A percentile compares a stretch with the other conserved stretches of the same genome.
These are phyloP conservation scores for Ichneumoninae sp. DNA, from an alignment of 2,888 invertebrate species.

Conservation along the genomic window DNA sequence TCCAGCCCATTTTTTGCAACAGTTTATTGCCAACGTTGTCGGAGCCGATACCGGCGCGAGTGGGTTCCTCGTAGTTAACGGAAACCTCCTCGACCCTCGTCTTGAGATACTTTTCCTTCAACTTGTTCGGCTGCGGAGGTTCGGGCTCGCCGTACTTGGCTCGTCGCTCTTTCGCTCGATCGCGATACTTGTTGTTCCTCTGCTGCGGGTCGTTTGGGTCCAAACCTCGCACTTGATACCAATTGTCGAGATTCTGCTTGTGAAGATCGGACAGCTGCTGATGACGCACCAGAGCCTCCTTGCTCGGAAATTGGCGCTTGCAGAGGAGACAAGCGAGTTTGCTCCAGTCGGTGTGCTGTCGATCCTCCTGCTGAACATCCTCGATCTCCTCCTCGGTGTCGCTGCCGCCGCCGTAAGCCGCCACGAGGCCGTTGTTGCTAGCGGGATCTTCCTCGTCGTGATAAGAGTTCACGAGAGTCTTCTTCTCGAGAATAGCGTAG, in stretches of 20 bases:
- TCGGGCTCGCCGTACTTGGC: slow-evolving; percentile 96
- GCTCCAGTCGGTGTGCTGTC: slow-evolving; percentile 90
- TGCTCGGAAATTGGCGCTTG: slow-evolving; percentile 96
- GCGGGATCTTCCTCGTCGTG: slow-evolving; percentile 81
- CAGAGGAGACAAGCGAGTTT: slow-evolving; percentile 97
- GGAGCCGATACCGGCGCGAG: slow-evolving; percentile 90
- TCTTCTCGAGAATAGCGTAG: slow-evolving; percentile 95
- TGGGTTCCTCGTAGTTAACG: slow-evolving; percentile 85
- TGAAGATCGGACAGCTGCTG: slow-evolving; percentile 97
- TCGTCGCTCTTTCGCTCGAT: slow-evolving; percentile 97
- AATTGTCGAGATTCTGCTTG: slow-evolving; percentile 91
- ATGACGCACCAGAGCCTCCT: slow-evolving; percentile 95
- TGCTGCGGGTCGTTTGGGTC: slow-evolving; percentile 84
- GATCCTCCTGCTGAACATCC: slow-evolving; percentile 85
- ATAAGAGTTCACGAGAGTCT: slow-evolving; percentile 83
- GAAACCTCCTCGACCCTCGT: slow-evolving; percentile 84
- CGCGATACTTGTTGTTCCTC: slow-evolving; percentile 89
- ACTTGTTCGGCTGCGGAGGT: slow-evolving; percentile 89
- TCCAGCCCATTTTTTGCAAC: slow-evolving; percentile 99
- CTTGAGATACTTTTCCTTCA: slow-evolving; percentile 90
- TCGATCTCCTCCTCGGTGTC: slow-evolving; percentile 90
- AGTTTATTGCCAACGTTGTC: slow-evolving; percentile 98
- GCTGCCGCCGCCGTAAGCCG: slow-evolving; percentile 92
- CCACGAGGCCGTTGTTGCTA: slow-evolving; percentile 87
- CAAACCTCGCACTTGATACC: slow-evolving; percentile 84